These are phyloP conservation scores for Clarias batrachus DNA, from an alignment of 2,113 vertebrate genomes.

Conservation along the genomic window DNA sequence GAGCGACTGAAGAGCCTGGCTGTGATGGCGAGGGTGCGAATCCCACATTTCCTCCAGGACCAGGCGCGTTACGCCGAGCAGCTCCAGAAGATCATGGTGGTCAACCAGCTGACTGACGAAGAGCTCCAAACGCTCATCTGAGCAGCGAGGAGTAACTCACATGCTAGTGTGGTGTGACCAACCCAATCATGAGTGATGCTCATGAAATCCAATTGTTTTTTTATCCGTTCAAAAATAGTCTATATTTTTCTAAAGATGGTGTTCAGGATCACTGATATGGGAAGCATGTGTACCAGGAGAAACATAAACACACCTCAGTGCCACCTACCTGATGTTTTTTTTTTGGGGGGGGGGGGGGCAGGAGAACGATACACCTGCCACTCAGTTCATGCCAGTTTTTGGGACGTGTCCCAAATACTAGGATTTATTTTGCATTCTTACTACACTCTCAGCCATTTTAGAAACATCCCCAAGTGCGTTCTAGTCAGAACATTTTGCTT, in stretches of 20 bases:
- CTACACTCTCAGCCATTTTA: background rate
- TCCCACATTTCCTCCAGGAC: slow-evolving; percentile 91
- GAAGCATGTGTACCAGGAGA: background rate
- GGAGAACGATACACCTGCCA: background rate
- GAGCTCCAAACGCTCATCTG: slow-evolving; percentile 78
- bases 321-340: background rate
- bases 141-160: slow-evolving; percentile 31
- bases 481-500: background rate
- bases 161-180: background rate
- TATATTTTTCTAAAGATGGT: slow-evolving; percentile 12
- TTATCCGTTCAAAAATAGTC: background rate
- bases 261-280: slow-evolving; percentile 28
- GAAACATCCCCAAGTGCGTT: background rate
- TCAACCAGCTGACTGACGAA: slow-evolving; percentile 83
- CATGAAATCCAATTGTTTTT: slow-evolving; percentile 54
- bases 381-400: background rate
- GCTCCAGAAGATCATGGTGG: slow-evolving; percentile 88
- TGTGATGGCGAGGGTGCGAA: slow-evolving; percentile 79
- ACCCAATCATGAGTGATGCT: background rate
- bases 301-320: background rate
- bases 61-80: slow-evolving; percentile 79
- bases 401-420: background rate
- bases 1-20: slow-evolving; percentile 81
- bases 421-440: background rate
- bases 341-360: background rate